phyloP scores from a whole-genome alignment of 2,888 invertebrate genomes.

The Leucoma salicis region DNA sequence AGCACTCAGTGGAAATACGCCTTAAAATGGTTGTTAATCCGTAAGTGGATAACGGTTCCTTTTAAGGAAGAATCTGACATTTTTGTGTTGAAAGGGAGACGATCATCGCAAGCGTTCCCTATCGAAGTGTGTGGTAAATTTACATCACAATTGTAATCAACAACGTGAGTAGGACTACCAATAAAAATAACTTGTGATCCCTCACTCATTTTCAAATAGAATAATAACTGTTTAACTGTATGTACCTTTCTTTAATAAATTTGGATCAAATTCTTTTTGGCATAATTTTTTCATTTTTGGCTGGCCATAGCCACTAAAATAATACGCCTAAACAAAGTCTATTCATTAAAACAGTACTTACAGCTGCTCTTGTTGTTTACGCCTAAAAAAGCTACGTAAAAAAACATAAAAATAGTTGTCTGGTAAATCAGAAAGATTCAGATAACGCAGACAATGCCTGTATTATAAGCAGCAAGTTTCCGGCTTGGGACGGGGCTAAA shows the following conservation, averaged over 20 bases:
- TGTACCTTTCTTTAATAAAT: background rate
- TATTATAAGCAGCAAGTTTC: constrained; percentile 66
- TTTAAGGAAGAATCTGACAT: constrained; percentile 60
- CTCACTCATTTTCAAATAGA: no score
- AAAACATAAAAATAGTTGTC: constrained; percentile 55
- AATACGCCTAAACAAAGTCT: constrained; percentile 13
- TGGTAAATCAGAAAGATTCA: constrained; percentile 57
- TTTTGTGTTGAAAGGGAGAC: constrained; percentile 46
- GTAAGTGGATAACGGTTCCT: constrained; percentile 57
- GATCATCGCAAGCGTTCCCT: constrained; percentile 33
- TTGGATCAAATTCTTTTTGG: background rate
- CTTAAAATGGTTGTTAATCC: constrained; percentile 68
- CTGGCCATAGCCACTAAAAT: constrained; percentile 12
- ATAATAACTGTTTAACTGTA: background rate
- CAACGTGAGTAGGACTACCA: constrained; percentile 9
- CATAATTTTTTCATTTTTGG: constrained; percentile 3
- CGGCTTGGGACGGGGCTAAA: constrained; percentile 64
- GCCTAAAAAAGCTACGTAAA: constrained; percentile 39
- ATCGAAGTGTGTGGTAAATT: constrained; percentile 20
- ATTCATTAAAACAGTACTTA: constrained; percentile 27
- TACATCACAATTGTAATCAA: constrained; percentile 24
- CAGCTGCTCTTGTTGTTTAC: constrained; percentile 35
- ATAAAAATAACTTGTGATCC: no score
- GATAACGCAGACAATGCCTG: constrained; percentile 65
- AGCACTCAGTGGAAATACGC: constrained; percentile 66